A percentile compares a stretch with the other conserved stretches of the same genome.
These are phyloP conservation scores for Rhamphomyia laevipes DNA, from an alignment of 2,888 invertebrate genomes.

Conservation along the genomic window DNA sequence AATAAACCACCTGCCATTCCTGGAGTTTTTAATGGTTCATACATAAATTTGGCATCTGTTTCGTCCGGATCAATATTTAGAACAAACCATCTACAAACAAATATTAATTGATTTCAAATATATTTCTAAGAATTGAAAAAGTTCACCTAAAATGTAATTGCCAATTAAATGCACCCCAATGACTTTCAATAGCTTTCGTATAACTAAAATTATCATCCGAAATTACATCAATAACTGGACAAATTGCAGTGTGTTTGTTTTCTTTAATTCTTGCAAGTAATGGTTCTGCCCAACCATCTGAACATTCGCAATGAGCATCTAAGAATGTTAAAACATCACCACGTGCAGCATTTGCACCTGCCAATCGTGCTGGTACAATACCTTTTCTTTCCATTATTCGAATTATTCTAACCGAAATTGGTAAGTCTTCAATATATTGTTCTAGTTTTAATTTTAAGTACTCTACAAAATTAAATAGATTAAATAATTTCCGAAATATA, in stretches of 20 bases:
- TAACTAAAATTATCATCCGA: constrained; percentile 95
- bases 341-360: constrained; percentile 58
- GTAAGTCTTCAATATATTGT: constrained; percentile 49
- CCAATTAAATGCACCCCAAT: constrained; percentile 99
- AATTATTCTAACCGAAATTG: constrained; percentile 51
- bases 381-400: constrained; percentile 59
- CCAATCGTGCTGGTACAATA: constrained; percentile 67
- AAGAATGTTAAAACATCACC: constrained; percentile 82
- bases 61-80: neutral
- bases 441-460: constrained; percentile 54
- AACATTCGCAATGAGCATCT: constrained; percentile 96
- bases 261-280: constrained; percentile 45
- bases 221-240: constrained; percentile 84
- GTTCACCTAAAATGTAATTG: constrained; percentile 65
- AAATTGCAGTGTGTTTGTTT: constrained; percentile 29
- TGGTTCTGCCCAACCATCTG: constrained; percentile 66
- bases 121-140: too few relatives aligned
- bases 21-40: constrained; percentile 68
- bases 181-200: constrained; percentile 77
- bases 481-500: neutral
- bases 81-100: constrained; percentile 9
- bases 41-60: constrained; percentile 48
- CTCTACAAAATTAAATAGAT: constrained; percentile 37
- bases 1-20: constrained; percentile 88
- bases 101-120: neutral